phyloP scores from a whole-genome alignment of 2,888 invertebrate species.

The Sminthurides aquaticus region DNA sequence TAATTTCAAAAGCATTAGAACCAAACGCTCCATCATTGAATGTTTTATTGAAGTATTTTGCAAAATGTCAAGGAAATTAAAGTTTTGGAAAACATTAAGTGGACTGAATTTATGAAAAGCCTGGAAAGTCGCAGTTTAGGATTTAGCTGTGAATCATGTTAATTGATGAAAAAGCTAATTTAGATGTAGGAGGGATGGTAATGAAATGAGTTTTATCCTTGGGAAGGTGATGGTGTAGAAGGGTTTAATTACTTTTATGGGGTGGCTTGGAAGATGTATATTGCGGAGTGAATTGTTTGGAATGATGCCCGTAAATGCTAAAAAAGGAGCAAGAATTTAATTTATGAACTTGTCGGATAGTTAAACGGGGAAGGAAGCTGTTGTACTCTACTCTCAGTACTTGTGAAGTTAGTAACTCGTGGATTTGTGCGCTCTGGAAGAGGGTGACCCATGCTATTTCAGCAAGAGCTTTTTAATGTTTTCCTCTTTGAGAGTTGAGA shows the following conservation, averaged over 20 bases:
- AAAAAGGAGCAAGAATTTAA: neutral
- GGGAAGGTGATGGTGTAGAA: neutral
- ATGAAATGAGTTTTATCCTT: neutral
- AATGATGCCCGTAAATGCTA: neutral
- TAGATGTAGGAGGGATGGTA: neutral
- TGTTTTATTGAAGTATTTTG: too few species aligned
- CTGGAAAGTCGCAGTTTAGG: too few species aligned
- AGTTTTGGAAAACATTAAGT: too few species aligned
- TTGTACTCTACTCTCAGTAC: neutral
- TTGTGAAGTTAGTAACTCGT: too few species aligned
- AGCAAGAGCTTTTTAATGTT: neutral
- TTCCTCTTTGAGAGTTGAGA: neutral
- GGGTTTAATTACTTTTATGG: slow-evolving; percentile 5
- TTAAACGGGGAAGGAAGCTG: neutral
- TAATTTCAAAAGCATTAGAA: too few species aligned
- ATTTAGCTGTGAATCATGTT: neutral
- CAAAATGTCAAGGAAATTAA: too few species aligned
- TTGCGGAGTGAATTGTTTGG: neutral
- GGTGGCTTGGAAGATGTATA: neutral
- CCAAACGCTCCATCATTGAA: too few species aligned
- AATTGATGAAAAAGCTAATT: neutral
- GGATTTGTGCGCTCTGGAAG: too few species aligned
- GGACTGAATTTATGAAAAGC: too few species aligned
- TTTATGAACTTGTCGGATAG: neutral
- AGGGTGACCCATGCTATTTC: too few species aligned